phyloP scores from a whole-genome alignment of 2,888 invertebrate genomes.

The Leptinotarsa haldemani region DNA sequence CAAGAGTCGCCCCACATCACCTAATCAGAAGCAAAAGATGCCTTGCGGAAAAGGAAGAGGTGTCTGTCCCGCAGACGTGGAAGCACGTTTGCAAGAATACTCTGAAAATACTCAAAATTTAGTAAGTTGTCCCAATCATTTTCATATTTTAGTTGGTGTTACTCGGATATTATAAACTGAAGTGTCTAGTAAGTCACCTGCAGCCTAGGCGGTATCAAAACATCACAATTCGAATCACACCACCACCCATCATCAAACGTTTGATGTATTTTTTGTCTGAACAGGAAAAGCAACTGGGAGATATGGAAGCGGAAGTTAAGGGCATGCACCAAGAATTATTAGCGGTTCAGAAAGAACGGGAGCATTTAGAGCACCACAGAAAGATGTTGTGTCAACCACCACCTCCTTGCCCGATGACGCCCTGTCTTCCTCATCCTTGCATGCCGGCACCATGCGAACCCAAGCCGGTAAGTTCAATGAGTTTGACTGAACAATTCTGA shows the following conservation, averaged over 20 bases:
- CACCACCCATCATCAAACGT: neutral
- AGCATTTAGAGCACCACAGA: slow-evolving; percentile 67
- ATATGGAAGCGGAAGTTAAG: slow-evolving; percentile 72
- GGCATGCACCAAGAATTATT: slow-evolving; percentile 69
- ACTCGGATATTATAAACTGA: no score
- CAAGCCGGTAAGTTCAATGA: slow-evolving; percentile 23
- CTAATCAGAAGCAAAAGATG: slow-evolving; percentile 46
- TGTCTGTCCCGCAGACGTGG: slow-evolving; percentile 66
- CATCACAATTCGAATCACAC: neutral
- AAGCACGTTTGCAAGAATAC: slow-evolving; percentile 63
- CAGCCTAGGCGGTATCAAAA: neutral
- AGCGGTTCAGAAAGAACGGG: slow-evolving; percentile 68
- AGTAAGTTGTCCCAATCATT: slow-evolving; percentile 51
- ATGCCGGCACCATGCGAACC: slow-evolving; percentile 49
- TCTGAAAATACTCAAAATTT: slow-evolving; percentile 65
- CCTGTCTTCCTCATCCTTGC: slow-evolving; percentile 54
- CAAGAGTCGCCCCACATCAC: slow-evolving; percentile 25
- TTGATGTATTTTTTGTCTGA: slow-evolving; percentile 12
- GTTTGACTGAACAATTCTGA: neutral
- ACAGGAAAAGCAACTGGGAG: slow-evolving; percentile 72
- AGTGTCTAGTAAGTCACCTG: no score
- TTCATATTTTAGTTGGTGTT: neutral
- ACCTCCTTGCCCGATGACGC: slow-evolving; percentile 40
- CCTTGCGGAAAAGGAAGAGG: slow-evolving; percentile 60
- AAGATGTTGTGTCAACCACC: slow-evolving; percentile 62